Base-by-base conservation (phyloP, 1,140 invertebrate genomes). In the Danaus plexippus region DNA sequence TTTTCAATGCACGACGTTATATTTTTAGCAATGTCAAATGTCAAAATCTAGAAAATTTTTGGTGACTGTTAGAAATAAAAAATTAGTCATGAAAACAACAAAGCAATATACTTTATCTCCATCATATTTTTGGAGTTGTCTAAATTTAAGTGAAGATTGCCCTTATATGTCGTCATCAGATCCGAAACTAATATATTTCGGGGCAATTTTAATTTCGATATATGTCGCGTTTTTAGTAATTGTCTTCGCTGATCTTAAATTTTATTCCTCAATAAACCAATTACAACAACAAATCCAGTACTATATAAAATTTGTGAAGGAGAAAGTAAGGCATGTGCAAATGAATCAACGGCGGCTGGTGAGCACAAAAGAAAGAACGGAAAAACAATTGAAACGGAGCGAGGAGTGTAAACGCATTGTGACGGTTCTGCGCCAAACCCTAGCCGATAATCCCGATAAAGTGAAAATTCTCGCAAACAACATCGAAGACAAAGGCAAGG, bases 101-200 rank as follows among this genome's bases (percentile, higher is more conserved):
- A 51, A 56, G 51, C 55, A 66, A 45, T 52, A 51, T 53, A 50
- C 41, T n/a, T 12, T 48, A 18, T 68, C 71, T 2, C 59, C 66
- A 13, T 79, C 78, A 13, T 80, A 78, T 59, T 77, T 85, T 18
- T 82, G 78, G 81, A 68, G 44, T 40, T 85, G 77, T 45, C 9
- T 85, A 15, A 77, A 70, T 11, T 54, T 81, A 5, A 61, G 57
- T 13, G 64, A 83, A 9, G 69, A 76, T 10, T 85, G 78, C 54
- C 73, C 79, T 2, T 76, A 81, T 47, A 69, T 75, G 43, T 72
- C 71, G 9, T 53, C 47, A 0, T 50, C 45, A 8, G 67, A 83
- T 47, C 67, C 71, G 11, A 80, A 73, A 45, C 43, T 81, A 11
- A 66, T 69, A 47, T 81, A 81, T 50, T 83, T 79, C 40, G 74